Evolutionary conservation across 2,113 vertebrate genomes (phyloP).

Genomic region (Mobula birostris): DNA sequence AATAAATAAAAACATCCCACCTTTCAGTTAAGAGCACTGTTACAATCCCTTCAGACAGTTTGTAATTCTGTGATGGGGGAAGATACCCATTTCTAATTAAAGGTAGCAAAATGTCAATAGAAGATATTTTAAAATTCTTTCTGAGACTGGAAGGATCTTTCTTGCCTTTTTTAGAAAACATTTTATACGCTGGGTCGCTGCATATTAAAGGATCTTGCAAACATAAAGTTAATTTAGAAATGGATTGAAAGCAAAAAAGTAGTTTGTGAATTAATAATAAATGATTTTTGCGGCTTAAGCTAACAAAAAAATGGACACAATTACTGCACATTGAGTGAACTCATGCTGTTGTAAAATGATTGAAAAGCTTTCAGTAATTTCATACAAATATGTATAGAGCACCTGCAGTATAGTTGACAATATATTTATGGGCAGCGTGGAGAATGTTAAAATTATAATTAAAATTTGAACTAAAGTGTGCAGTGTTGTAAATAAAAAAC

Average conservation of each 20-base stretch:
- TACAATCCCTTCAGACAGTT: not conserved
- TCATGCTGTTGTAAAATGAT: constrained; percentile 8
- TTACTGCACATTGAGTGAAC: not conserved
- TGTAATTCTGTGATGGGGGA: not conserved
- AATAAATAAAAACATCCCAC: not conserved
- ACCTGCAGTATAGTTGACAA: not conserved
- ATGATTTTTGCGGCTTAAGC: not conserved
- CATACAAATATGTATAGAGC: not conserved
- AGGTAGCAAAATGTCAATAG: not conserved
- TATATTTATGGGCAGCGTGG: not conserved
- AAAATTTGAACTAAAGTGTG: constrained; percentile 16
- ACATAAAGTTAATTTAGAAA: not conserved
- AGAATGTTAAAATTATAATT: not conserved
- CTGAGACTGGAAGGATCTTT: not conserved
- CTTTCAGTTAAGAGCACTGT: not conserved
- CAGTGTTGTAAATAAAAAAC: not conserved
- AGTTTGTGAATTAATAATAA: not conserved
- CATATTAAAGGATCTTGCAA: not conserved
- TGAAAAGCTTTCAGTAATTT: not conserved
- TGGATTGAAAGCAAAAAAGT: not conserved
- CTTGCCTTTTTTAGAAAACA: not conserved
- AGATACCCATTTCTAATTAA: not conserved
- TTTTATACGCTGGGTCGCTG: not conserved
- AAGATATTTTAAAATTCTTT: not conserved
- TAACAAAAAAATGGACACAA: not conserved